Conservation (phyloP, 1,140 invertebrate genomes). For the Drosophila grimshawi region DNA sequence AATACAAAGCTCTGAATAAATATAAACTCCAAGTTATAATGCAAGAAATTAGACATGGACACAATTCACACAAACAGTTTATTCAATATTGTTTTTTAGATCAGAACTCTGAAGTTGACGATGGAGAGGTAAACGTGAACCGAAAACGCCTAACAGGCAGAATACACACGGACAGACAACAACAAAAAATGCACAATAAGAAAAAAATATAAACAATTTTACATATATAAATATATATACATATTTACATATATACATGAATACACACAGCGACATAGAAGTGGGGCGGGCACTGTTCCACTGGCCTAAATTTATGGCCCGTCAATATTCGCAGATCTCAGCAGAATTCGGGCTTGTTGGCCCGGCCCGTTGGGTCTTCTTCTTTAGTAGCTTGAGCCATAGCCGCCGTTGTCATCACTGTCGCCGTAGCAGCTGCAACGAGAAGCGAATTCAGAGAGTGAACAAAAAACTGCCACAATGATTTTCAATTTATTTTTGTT, state of each 20-base stretch:
- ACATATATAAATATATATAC: conserved; percentile 10
- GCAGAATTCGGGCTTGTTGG: conserved; percentile 43
- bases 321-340: conserved; percentile 50
- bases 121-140: conserved; percentile 22
- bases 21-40: not conserved
- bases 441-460: conserved; percentile 58
- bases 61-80: conserved; percentile 25
- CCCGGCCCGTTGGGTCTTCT: conserved; percentile 24
- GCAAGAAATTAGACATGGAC: conserved; percentile 2
- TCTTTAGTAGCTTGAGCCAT: conserved; percentile 43
- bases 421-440: conserved; percentile 64
- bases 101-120: conserved; percentile 3
- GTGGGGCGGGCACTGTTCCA: conserved; percentile 44
- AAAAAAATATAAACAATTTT: conserved; percentile 8
- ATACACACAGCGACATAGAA: not conserved
- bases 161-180: conserved; percentile 16
- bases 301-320: conserved; percentile 52
- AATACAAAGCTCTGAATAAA: too few relatives aligned
- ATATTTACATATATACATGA: not conserved
- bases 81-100: conserved; percentile 25
- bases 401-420: conserved; percentile 31
- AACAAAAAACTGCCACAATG: conserved; percentile 50
- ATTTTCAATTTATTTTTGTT: conserved; percentile 58
- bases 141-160: conserved; percentile 13
- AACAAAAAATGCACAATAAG: conserved; percentile 23